Conservation (phyloP, 2,113 vertebrate genomes). For the Notiomystis cincta region DNA sequence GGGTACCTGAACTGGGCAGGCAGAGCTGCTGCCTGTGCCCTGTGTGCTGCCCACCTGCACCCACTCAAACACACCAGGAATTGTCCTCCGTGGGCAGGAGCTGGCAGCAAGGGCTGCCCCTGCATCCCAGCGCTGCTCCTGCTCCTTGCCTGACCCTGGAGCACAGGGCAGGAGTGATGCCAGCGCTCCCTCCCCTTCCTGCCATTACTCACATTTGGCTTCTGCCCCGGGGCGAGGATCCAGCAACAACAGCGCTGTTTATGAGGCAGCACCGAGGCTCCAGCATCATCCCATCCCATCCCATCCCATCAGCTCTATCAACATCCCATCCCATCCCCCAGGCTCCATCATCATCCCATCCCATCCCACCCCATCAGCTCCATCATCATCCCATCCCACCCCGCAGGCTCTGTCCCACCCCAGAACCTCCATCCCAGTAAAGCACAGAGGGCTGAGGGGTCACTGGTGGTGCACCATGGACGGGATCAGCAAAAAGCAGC, state of each 20-base stretch:
- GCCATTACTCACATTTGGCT: neutral
- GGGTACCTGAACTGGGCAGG: no score
- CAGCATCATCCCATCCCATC: neutral
- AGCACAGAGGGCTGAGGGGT: no score
- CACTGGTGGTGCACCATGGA: rapidly evolving
- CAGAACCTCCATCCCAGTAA: rapidly evolving
- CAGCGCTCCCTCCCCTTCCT: neutral
- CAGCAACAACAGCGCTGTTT: neutral
- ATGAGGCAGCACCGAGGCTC: neutral
- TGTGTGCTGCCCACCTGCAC: rapidly evolving
- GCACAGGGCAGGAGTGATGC: neutral
- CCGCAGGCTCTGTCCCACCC: neutral
- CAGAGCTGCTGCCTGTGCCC: neutral
- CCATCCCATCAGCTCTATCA: neutral
- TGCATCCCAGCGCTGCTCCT: neutral
- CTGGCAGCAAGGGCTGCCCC: rapidly evolving
- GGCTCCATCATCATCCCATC: no score
- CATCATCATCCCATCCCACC: neutral
- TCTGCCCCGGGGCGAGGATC: neutral
- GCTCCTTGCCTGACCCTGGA: rapidly evolving
- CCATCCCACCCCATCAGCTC: no score
- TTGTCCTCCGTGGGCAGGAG: rapidly evolving
- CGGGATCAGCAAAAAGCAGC: neutral
- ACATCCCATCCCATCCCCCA: neutral
- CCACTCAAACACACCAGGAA: neutral